Conservation (phyloP, 2,797 vertebrate genomes). For the Oryzias dopingdopingensis region DNA sequence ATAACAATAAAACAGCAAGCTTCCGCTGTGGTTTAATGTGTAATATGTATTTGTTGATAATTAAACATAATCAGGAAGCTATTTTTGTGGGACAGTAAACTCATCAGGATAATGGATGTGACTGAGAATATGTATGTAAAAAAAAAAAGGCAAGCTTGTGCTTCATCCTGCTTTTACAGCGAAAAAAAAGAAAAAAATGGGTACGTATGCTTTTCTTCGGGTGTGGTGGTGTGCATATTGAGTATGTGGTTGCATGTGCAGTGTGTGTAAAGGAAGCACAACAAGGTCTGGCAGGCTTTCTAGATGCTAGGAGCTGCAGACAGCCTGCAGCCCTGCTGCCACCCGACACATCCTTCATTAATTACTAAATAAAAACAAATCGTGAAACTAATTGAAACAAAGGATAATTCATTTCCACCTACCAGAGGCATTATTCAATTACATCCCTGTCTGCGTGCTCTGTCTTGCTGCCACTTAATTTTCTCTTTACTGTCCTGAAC, state of each 20-base stretch:
- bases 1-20: constrained; percentile 57
- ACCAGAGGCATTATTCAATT: constrained; percentile 83
- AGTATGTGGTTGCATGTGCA: constrained; percentile 48
- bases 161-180: constrained; percentile 26
- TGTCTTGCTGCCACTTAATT: constrained; percentile 56
- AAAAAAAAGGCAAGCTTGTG: constrained; percentile 21
- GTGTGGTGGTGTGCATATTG: constrained; percentile 42
- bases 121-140: constrained; percentile 32
- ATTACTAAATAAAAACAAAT: constrained; percentile 87
- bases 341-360: constrained; percentile 79
- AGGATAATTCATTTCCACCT: constrained; percentile 79
- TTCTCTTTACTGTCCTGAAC: constrained; percentile 44
- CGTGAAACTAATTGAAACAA: constrained; percentile 84
- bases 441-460: constrained; percentile 60
- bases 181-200: constrained; percentile 16
- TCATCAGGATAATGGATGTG: constrained; percentile 57
- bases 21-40: constrained; percentile 44
- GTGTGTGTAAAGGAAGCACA: constrained; percentile 57
- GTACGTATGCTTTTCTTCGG: constrained; percentile 34
- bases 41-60: constrained; percentile 60
- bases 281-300: constrained; percentile 53
- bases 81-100: constrained; percentile 59
- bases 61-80: constrained; percentile 64
- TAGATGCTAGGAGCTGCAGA: constrained; percentile 46
- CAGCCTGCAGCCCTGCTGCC: constrained; percentile 63